Conservation (phyloP, 2,888 invertebrate genomes). For the Caenorhabditis sinica region DNA sequence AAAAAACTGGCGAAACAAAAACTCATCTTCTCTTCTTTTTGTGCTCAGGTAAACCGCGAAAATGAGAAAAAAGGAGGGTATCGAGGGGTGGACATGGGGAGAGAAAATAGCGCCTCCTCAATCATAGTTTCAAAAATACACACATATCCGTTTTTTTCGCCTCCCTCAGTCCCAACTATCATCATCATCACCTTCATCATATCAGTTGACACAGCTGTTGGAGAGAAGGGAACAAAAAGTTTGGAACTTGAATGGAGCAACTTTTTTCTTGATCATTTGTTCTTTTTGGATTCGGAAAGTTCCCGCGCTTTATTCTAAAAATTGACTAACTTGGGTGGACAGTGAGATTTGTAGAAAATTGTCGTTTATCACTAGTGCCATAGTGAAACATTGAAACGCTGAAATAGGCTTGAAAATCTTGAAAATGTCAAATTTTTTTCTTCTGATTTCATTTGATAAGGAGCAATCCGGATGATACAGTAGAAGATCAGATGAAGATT, state of each 20-base stretch:
- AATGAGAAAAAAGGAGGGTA: background rate
- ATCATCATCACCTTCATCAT: background rate
- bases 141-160: conserved; percentile 3
- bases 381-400: too few species aligned
- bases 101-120: conserved; percentile 42
- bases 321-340: too few species aligned
- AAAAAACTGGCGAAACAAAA: background rate
- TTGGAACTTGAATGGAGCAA: background rate
- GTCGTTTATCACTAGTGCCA: too few species aligned
- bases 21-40: background rate
- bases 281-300: background rate
- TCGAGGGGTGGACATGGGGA: background rate
- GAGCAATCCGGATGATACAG: too few species aligned
- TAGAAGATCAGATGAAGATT: too few species aligned
- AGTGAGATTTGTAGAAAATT: too few species aligned
- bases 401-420: too few species aligned
- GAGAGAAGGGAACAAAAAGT: background rate
- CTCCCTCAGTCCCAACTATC: too few species aligned
- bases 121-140: conserved; percentile 48
- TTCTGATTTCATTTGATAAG: too few species aligned
- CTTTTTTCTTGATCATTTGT: background rate
- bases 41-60: background rate
- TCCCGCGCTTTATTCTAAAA: background rate
- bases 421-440: too few species aligned
- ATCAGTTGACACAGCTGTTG: conserved; percentile 23